Evolutionary conservation across 1,140 invertebrate genomes (phyloP), one percentile per base, ranked within the genome.

Genomic region (Drosophila hydei): DNA sequence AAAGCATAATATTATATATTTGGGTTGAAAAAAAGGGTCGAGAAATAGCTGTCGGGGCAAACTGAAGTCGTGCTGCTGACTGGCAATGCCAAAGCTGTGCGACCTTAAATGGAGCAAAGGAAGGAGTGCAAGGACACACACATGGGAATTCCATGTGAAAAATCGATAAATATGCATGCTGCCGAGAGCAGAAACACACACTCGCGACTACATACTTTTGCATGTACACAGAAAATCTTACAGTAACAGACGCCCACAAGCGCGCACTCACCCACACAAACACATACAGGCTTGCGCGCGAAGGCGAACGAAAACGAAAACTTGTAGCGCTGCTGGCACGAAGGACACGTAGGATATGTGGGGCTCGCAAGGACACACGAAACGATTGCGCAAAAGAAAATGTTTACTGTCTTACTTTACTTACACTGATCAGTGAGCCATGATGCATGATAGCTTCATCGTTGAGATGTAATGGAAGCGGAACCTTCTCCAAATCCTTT

Each of bases 401-500:
- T 36, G 54, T 33, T 11, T 8, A 30, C 19, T 55, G 12, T 40
- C 52, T 3, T 2, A 7, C 7, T 43, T 40, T 65, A 88, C 84
- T 84, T 72, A 89, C 83, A 65, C 77, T 72, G 67, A 87, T 78
- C 51, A 85, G 71, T 6, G 91, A 81, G 14, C 89, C 71, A 55
- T 81, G 81, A 21, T 87, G 73, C 73, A 83, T 67, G 25, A 90
- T 78, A 12, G 84, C 40, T 58, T 89, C 89, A 54, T 90, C 84
- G 51, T 92, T 94, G 27, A 95, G 92, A 42, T 95, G 94, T 62
- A 95, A 91, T 33, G 95, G 94, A 76, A 94, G 92, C 43, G 94
- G 93, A 71, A 94, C 90, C 92, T 94, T 94, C 76, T 95, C 94
- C 33, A 92, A 70, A 30, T 88, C 79, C 62, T 81, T 79, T 14